Base-by-base conservation (phyloP, 2,113 vertebrate species). In the Ceyx cyanopectus region DNA sequence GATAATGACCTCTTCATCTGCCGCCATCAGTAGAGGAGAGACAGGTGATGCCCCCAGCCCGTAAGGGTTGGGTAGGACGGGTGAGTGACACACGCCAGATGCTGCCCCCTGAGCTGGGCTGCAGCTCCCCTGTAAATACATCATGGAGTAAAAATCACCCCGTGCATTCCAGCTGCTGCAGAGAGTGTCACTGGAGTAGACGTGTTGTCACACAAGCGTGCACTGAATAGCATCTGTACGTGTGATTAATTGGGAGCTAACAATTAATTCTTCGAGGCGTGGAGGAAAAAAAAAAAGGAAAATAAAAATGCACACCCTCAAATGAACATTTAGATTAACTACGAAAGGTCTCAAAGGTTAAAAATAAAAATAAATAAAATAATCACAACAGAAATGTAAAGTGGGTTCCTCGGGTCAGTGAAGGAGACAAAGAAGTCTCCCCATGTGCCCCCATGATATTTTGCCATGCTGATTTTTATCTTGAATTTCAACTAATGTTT, bases 71-170 rank as follows among this genome's bases (percentile, higher is more conserved):
- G 96, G 81, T 87, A 57, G 66, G 75, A 78, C 45, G 84, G 76
- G 32, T 96, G 96, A 98, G 50, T 85, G 96, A 97, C 79, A 81
- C 54, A 7, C 62, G 30, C 86, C 98, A 98, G 96, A 97, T 98
- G 98, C 94, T 81, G 86, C 63, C 48, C 93, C 96, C 96, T 41
- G 66, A 37, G 62, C 89, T 16, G 50, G 84, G 72, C 83, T 94
- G 89, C 54, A 40, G 80, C 91, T 95, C 91, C 90, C 89, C 92
- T 81, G 77, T 75, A 92, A 92, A 92, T 88, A 88, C 81, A 96
- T 95, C 90, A 85, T 6, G 75, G 89, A 85, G 92, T 26, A 91
- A 95, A 94, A 97, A 45, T 53, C 84, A 72, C 37, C 30, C 4
- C 14, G 20, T 21, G 78, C 78, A 3, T 70, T 93, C 97, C 97